phyloP scores from a whole-genome alignment of 2,888 invertebrate species.

The Tryphoninae sp. region DNA sequence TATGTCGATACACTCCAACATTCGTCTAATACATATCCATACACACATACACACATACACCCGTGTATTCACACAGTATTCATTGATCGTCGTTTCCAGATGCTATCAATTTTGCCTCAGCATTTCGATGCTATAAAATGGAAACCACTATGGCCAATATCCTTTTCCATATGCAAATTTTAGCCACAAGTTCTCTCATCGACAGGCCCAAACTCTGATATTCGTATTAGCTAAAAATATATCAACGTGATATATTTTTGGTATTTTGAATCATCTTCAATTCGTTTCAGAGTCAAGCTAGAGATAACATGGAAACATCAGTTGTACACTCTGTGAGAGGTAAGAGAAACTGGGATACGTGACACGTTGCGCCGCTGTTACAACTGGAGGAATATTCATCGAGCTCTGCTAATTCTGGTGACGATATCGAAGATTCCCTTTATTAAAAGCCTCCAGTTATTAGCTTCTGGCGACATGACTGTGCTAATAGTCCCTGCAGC shows the following conservation, averaged over 20 bases:
- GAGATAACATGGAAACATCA: not conserved
- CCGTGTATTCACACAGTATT: not conserved
- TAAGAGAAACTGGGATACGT: not conserved
- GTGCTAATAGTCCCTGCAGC: constrained; percentile 43
- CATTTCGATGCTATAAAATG: constrained; percentile 10
- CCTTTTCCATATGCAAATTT: not conserved
- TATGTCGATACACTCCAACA: constrained; percentile 34
- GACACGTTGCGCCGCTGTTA: not conserved
- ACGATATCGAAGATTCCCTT: constrained; percentile 42
- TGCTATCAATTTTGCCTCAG: not conserved
- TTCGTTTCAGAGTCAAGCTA: not conserved
- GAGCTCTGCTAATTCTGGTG: constrained; percentile 37
- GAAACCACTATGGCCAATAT: constrained; percentile 11
- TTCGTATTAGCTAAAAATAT: not conserved
- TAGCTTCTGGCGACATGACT: constrained; percentile 43
- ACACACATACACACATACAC: not conserved
- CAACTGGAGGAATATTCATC: constrained; percentile 18
- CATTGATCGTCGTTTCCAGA: constrained; percentile 10
- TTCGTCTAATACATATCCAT: constrained; percentile 24
- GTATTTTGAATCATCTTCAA: too few relatives aligned
- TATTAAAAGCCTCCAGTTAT: constrained; percentile 52
- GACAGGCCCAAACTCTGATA: not conserved
- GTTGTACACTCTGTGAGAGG: too few relatives aligned
- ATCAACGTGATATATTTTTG: not conserved
- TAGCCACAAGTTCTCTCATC: not conserved